phyloP scores from a whole-genome alignment of 1,140 invertebrate genomes.

The Euwallacea fornicatus region DNA sequence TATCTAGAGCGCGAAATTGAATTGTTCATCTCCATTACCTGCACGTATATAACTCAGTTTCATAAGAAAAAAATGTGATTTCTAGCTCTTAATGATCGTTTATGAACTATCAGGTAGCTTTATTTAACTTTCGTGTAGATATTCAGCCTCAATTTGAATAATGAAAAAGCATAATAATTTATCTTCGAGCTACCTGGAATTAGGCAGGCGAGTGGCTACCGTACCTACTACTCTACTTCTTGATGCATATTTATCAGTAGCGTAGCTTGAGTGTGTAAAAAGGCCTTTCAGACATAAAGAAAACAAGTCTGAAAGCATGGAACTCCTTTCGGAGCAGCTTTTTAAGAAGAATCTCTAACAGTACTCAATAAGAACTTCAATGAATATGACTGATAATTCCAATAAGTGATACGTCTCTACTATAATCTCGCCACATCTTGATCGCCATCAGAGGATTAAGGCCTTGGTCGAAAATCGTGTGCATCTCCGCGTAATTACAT shows the following conservation, averaged over 20 bases:
- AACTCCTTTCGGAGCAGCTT: too few relatives aligned
- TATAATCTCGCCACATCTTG: not conserved
- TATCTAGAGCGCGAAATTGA: too few relatives aligned
- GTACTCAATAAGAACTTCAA: not conserved
- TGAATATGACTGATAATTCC: not conserved
- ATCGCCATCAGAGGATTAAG: not conserved
- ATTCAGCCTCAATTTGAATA: not conserved
- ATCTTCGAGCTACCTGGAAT: conserved; percentile 28
- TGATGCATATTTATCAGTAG: conserved; percentile 7
- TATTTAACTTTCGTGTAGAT: too few relatives aligned
- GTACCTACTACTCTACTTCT: conserved; percentile 14
- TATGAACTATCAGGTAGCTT: too few relatives aligned
- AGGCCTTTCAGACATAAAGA: not conserved
- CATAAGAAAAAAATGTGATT: too few relatives aligned
- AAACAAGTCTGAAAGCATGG: not conserved
- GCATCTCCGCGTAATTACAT: conserved; percentile 19
- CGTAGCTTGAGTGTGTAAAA: not conserved
- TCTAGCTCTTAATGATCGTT: too few relatives aligned
- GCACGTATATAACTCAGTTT: too few relatives aligned
- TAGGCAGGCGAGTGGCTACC: conserved; percentile 22
- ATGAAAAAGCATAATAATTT: conserved; percentile 18
- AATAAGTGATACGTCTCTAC: not conserved
- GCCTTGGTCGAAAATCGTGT: not conserved
- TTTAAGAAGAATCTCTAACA: too few relatives aligned
- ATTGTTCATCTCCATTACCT: too few relatives aligned